Base-by-base conservation (phyloP, 2,797 vertebrate genomes). In the Chaetodon trifasciatus region DNA sequence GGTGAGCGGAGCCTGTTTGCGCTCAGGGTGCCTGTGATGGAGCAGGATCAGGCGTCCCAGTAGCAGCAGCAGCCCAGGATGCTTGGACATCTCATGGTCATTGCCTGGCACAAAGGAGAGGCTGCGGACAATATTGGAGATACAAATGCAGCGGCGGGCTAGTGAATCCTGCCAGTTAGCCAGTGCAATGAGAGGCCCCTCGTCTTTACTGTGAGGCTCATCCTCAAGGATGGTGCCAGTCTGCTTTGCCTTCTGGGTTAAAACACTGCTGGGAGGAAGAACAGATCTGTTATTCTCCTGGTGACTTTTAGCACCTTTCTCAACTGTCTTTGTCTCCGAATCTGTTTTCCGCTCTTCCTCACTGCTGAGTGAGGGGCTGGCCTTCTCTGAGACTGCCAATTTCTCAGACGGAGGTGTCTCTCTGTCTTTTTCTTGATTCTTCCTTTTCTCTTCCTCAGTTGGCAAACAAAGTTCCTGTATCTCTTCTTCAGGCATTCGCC, bases 91-190 rank as follows among this genome's bases (percentile, higher is more conserved):
- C 93, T 99, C 98, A 52, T 97, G 97, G 94, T 99, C 98, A 74
- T 99, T 99, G 84, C 98, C 98, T 16, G 98, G 98, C 81, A 99
- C 96, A 19, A 99, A 99, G 0, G 98, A 99, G 92, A 99, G 96
- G 94, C 98, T 99, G 92, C 98, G 97, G 89, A 99, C 95, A 82
- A 99, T 98, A 82, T 99, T 99, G n/a, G 98, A 99, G 80, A 99
- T 89, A 53, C 98, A 99, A 92, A 99, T 81, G 83, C 98, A 99
- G 88, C 98, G 98, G 55, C 97, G 97, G 8, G 98, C 95, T 77
- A 99, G 96, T 13, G 98, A 97, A 94, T 99, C 98, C 95, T 99
- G 98, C 98, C 98, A 99, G 92, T 96, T 96, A 19, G 97, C 95
- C 88, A 99, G 95, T 52, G 96, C 97, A 86, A 98, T 94, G 80